Percentiles rank a stretch among this genome's conserved stretches.
Evolutionary conservation across 2,888 invertebrate genomes (phyloP).

Genomic region (Hymenopus coronatus): DNA sequence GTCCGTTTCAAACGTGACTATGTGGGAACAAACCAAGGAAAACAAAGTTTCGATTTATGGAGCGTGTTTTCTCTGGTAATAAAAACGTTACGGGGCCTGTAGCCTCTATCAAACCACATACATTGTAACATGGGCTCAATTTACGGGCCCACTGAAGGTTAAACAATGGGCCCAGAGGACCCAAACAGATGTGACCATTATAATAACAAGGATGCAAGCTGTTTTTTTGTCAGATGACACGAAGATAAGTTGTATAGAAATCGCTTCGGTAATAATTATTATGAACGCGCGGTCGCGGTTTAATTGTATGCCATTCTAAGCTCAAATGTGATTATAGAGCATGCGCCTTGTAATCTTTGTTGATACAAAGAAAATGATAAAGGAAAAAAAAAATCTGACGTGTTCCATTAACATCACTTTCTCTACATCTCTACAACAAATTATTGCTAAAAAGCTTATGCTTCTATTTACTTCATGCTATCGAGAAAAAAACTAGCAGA

Average conservation of each 20-base stretch:
- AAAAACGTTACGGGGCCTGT: neutral
- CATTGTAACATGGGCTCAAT: neutral
- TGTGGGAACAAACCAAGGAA: neutral
- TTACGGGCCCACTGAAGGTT: neutral
- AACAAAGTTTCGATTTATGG: neutral
- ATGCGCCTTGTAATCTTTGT: no score
- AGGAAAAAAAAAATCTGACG: no score
- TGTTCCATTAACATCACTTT: no score
- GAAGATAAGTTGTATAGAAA: neutral
- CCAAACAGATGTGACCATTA: no score
- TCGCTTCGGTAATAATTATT: neutral
- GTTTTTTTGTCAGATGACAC: neutral
- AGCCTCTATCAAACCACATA: neutral
- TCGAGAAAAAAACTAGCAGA: no score
- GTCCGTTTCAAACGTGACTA: neutral
- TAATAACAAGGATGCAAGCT: no score
- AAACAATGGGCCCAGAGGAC: neutral
- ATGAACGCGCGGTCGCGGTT: neutral
- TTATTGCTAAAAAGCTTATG: no score
- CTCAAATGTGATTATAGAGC: no score
- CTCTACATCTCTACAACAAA: no score
- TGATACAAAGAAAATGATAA: no score
- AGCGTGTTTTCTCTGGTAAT: neutral
- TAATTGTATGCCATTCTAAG: neutral
- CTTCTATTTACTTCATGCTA: no score